phyloP scores from a whole-genome alignment of 2,113 vertebrate genomes.

The Oceanites oceanicus region DNA sequence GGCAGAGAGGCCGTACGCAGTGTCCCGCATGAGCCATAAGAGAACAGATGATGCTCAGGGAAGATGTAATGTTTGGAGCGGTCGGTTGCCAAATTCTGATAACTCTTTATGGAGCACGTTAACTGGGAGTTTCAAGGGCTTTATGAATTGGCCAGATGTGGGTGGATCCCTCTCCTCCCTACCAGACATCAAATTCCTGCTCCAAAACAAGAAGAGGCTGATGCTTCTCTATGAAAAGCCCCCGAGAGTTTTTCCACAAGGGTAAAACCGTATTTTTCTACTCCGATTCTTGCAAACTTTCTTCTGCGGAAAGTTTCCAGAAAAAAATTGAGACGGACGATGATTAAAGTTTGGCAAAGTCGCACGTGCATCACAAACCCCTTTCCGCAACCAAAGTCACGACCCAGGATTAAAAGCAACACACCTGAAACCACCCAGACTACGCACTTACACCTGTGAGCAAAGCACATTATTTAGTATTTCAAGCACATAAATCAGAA shows the following conservation, averaged over 20 bases:
- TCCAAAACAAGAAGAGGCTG: neutral
- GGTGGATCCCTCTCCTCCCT: slow-evolving; percentile 21
- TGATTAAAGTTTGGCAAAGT: neutral
- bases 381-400: neutral
- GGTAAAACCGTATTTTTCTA: neutral
- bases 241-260: neutral
- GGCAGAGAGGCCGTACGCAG: neutral
- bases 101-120: neutral
- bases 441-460: neutral
- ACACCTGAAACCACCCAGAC: neutral
- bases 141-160: neutral
- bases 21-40: neutral
- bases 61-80: slow-evolving; percentile 27
- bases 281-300: neutral
- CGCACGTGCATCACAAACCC: neutral
- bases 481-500: neutral
- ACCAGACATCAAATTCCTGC: slow-evolving; percentile 1
- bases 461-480: rapidly evolving
- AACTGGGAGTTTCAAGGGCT: neutral
- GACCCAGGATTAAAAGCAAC: neutral
- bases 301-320: neutral
- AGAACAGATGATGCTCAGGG: neutral
- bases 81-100: neutral
- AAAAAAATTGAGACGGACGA: rapidly evolving
- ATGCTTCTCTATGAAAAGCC: neutral